Conservation (phyloP, 2,113 vertebrate genomes). For the Oncorhynchus masou region DNA sequence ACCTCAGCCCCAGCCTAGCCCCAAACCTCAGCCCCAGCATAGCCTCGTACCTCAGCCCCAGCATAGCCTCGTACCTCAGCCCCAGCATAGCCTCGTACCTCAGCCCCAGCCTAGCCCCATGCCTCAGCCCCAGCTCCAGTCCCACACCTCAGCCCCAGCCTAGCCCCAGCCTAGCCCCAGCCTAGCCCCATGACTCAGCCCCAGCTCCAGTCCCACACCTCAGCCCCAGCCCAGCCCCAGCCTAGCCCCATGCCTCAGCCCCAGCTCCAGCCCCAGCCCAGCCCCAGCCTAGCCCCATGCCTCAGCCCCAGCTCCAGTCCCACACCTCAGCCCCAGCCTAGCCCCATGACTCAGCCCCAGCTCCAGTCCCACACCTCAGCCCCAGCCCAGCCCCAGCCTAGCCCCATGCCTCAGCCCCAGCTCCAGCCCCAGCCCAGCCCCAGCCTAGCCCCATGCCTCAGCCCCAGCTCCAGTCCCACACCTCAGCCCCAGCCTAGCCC, state of each 20-base stretch:
- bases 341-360: too few relatives aligned
- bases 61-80: not conserved
- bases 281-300: too few relatives aligned
- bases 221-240: too few relatives aligned
- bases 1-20: constrained; percentile 23
- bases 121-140: constrained; percentile 18
- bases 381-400: too few relatives aligned
- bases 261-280: too few relatives aligned
- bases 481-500: not conserved
- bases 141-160: constrained; percentile 2
- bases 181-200: too few relatives aligned
- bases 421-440: not conserved
- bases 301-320: too few relatives aligned
- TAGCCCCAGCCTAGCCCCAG: not conserved
- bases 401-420: too few relatives aligned
- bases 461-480: constrained; percentile 15
- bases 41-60: not conserved
- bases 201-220: too few relatives aligned
- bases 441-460: constrained; percentile 2
- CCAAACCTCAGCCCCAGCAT: not conserved
- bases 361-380: too few relatives aligned
- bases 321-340: too few relatives aligned
- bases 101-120: not conserved
- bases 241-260: too few relatives aligned
- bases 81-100: not conserved